These are phyloP conservation scores for Leucopternis melanops DNA, from an alignment of 2,113 vertebrate genomes.

Conservation along the genomic window DNA sequence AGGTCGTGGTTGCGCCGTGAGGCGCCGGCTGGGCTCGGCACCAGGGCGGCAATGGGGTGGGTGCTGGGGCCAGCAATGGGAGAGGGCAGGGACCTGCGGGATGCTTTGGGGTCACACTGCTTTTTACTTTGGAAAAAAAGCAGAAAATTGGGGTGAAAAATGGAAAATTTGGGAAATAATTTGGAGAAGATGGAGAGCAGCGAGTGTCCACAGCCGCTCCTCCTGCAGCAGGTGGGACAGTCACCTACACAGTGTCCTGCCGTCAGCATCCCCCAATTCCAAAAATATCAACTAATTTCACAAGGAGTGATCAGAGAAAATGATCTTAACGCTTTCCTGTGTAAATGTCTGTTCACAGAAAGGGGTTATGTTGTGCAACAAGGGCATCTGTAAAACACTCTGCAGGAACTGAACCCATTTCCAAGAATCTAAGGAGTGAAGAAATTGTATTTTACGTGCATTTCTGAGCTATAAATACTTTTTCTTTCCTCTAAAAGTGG, in stretches of 20 bases:
- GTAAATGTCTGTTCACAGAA: accelerated
- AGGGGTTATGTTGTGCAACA: accelerated
- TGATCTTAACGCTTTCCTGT: accelerated
- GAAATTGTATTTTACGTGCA: background rate
- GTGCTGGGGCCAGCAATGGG: background rate
- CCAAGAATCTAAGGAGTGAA: background rate
- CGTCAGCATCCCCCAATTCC: accelerated
- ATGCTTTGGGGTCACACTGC: accelerated
- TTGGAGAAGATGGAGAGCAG: background rate
- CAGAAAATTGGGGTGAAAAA: accelerated
- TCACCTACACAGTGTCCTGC: background rate
- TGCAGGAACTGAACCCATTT: background rate
- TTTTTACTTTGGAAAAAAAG: background rate
- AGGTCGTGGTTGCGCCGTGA: accelerated
- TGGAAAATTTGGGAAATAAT: background rate
- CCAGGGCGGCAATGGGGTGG: background rate
- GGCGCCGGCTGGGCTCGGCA: background rate
- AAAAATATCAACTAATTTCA: accelerated
- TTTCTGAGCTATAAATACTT: background rate
- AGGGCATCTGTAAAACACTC: background rate
- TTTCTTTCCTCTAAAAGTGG: background rate
- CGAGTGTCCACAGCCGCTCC: accelerated
- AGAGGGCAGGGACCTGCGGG: background rate
- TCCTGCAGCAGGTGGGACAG: accelerated
- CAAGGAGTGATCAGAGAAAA: background rate